Percentiles rank a stretch among this genome's conserved stretches.
Conservation (phyloP, 2,797 vertebrate species). For the Enteromius afrohamiltoni region DNA sequence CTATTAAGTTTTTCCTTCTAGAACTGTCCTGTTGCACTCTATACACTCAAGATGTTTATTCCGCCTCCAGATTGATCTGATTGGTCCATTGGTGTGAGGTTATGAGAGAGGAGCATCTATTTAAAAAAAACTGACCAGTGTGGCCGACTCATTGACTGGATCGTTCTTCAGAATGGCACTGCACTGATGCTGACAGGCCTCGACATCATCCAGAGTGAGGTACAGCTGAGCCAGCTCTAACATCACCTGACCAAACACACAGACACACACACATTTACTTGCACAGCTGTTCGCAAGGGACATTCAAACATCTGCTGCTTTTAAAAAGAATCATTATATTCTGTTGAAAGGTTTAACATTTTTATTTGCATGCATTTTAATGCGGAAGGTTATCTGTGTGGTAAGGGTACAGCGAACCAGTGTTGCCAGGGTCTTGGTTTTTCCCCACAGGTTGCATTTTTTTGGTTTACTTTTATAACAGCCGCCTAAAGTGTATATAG, state of each 20-base stretch:
- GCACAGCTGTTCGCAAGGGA: not conserved
- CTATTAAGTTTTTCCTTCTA: no score
- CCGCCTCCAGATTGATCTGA: not conserved
- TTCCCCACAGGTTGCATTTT: no score
- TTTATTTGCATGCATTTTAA: not conserved
- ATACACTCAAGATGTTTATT: not conserved
- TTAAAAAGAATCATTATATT: not conserved
- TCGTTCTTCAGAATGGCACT: constrained; percentile 89
- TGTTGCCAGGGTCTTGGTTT: no score
- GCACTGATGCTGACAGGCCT: constrained; percentile 92
- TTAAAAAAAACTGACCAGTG: constrained; percentile 80
- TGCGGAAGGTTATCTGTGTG: no score
- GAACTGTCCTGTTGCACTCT: not conserved
- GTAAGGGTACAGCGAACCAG: no score
- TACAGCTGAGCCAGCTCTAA: constrained; percentile 92
- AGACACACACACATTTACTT: constrained; percentile 1
- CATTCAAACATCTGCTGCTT: not conserved
- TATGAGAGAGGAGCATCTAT: not conserved
- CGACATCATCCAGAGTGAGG: constrained; percentile 87
- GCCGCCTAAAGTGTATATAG: no score
- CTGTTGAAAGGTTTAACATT: not conserved
- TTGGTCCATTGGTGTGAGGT: not conserved
- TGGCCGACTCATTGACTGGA: constrained; percentile 90
- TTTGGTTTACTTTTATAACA: no score
- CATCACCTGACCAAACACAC: constrained; percentile 82